Percentiles rank a stretch among this genome's conserved stretches.
Evolutionary conservation across 2,113 vertebrate genomes (phyloP).

Genomic region (Barbus barbus): DNA sequence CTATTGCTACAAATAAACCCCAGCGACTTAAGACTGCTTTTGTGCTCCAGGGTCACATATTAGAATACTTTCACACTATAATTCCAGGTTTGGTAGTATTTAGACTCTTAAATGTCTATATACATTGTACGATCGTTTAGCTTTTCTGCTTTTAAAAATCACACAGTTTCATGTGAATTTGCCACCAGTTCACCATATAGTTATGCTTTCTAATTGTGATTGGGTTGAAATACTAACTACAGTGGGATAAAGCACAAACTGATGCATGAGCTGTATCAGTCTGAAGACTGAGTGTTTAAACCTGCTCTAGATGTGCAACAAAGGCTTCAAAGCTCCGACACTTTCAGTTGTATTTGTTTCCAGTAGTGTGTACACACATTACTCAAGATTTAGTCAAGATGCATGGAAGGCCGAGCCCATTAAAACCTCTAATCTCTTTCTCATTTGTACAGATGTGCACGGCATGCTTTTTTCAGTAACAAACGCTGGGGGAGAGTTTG

Average conservation of each 20-base stretch:
- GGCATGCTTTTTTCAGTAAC: conserved; percentile 51
- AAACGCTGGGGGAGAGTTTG: conserved; percentile 64
- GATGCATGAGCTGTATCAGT: neutral
- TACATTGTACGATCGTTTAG: no score
- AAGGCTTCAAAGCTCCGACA: no score
- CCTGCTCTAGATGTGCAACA: conserved; percentile 6
- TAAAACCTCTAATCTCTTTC: conserved; percentile 53
- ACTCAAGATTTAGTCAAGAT: conserved; percentile 41
- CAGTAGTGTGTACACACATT: conserved; percentile 8
- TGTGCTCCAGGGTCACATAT: no score
- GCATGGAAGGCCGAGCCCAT: conserved; percentile 4
- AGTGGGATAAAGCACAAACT: neutral
- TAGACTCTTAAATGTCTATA: neutral
- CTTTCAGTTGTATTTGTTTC: conserved; percentile 29
- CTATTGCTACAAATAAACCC: no score
- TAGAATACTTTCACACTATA: neutral
- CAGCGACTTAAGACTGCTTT: no score
- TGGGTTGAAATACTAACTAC: neutral
- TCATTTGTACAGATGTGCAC: conserved; percentile 69
- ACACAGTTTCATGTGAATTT: neutral
- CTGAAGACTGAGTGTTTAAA: neutral
- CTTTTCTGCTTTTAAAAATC: no score
- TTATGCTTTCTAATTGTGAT: neutral
- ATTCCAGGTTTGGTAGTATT: neutral
- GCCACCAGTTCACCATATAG: neutral